Evolutionary conservation across 2,113 vertebrate genomes (phyloP).

Genomic region (Oplegnathus fasciatus): DNA sequence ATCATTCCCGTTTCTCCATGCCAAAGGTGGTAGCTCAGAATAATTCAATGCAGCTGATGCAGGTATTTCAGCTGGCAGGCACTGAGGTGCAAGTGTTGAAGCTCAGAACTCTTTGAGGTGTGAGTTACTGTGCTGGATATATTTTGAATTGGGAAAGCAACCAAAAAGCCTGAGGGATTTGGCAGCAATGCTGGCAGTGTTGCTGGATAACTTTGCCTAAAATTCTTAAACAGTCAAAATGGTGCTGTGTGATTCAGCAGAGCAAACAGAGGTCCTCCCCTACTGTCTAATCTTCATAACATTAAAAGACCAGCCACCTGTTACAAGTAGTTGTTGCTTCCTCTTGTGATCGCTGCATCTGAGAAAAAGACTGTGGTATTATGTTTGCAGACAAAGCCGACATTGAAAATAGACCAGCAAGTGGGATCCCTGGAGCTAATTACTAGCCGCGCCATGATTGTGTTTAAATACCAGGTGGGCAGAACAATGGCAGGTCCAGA

Average conservation of each 20-base stretch:
- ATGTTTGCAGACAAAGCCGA: conserved; percentile 64
- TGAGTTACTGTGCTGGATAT: conserved; percentile 28
- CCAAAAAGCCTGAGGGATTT: conserved; percentile 23
- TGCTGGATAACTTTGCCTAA: conserved; percentile 19
- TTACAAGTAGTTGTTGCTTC: conserved; percentile 33
- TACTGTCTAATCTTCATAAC: conserved; percentile 28
- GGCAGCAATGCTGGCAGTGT: conserved; percentile 4
- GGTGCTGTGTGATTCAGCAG: conserved; percentile 30
- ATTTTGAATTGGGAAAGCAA: conserved; percentile 24
- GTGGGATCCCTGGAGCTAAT: conserved; percentile 68
- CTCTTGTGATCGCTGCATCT: conserved; percentile 27
- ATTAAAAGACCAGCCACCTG: conserved; percentile 59
- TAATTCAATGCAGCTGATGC: neutral
- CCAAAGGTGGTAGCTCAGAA: neutral
- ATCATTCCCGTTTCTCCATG: conserved; percentile 6
- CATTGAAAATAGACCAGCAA: conserved; percentile 63
- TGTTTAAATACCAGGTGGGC: conserved; percentile 71
- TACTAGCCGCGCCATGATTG: conserved; percentile 57
- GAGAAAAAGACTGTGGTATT: conserved; percentile 40
- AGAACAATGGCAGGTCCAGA: conserved; percentile 63
- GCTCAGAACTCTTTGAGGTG: conserved; percentile 15
- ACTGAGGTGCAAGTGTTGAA: neutral
- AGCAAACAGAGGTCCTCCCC: conserved; percentile 28
- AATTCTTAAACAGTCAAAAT: conserved; percentile 33
- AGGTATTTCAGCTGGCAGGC: conserved; percentile 23